Base-by-base conservation (phyloP, 1,140 invertebrate species). In the Chionoecetes opilio region DNA sequence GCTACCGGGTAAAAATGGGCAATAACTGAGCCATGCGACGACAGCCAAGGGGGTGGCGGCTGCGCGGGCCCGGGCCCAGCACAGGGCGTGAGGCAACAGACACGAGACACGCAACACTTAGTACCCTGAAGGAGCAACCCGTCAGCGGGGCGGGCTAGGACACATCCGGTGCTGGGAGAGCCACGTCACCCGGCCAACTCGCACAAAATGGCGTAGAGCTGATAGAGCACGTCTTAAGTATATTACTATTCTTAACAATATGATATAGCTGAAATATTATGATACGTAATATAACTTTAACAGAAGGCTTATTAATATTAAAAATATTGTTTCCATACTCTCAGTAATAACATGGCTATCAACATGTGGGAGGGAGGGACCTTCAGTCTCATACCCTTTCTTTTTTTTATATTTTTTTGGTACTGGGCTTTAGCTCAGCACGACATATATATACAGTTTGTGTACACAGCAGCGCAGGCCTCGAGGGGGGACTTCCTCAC, bases 271-370 rank as follows among this genome's bases (percentile, higher is more conserved):
- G 94, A 95, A 95, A 95, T 95, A 95, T 95, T 95, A 95, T 95
- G 94, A 95, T 95, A 95, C 94, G 94, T 95, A 95, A 95, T 95
- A 95, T 95, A 95, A 95, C 94, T 95, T 95, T 95, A 95, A 95
- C 94, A 95, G 94, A 95, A 95, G 94, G 94, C 94, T 95, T 95
- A 95, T 95, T 95, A 95, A 93, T 95, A 95, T 95, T 95, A 95
- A 95, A 95, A 95, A 95, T 95, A 95, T 95, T 95, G 94, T 95
- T 95, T 95, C 91, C 94, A 93, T 95, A 95, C 91, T 95, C 94
- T 95, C 94, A 95, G 91, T 95, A 95, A 95, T 95, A 95, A 95
- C 94, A 95, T 95, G 94, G 94, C 94, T 95, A 95, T 95, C 92
- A 95, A 95, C 94, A 95, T 93, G 94, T 95, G 92, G 53, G 87